Evolutionary conservation across 2,888 invertebrate species (phyloP), one percentile per base, ranked within the genome.

Genomic region (Liopterus haemorrhoidalis): DNA sequence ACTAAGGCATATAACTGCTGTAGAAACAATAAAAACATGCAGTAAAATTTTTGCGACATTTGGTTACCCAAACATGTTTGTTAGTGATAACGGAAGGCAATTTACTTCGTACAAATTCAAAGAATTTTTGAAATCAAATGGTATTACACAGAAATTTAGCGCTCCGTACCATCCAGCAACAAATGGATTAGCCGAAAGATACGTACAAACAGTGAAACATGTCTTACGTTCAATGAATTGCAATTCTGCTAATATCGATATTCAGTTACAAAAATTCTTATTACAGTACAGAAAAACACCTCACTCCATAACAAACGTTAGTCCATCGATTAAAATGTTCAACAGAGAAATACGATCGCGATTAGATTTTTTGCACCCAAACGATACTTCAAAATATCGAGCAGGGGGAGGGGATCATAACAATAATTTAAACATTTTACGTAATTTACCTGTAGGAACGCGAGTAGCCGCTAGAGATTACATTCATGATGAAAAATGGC

Each of bases 131-230:
- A 32, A 32, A 14, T 8, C 5, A 6, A 32, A 32, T 32, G 22
- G 22, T 6, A 22, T 22, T 6, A 6, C 8, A 22, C 22, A 22
- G 8, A 22, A 22, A 22, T 6, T 22, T 22, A 6, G 6, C 8
- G 22, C 22, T 6, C 22, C 22, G 5, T 22, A 15, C 14, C 32
- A 32, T n/a, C 32, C 32, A n/a, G 8, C 32, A 15, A 32, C 32
- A 32, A 32, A 32, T n/a, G 32, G 32, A 32, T 15, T 32, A 32
- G 32, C 32, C 14, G 32, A 32, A 14, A 32, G 32, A 32, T 6
- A 5, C 14, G 32, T 32, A 14, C 32, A 32, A 14, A 32, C 15
- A 15, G 5, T 32, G 5, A 32, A 32, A 32, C 32, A 32, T 15
- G 14, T n/a, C 4, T 14, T 32, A 15, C 8, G 15, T 15, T 6